Conservation (phyloP, 1,140 invertebrate species). For the Psilanteris sp. region DNA sequence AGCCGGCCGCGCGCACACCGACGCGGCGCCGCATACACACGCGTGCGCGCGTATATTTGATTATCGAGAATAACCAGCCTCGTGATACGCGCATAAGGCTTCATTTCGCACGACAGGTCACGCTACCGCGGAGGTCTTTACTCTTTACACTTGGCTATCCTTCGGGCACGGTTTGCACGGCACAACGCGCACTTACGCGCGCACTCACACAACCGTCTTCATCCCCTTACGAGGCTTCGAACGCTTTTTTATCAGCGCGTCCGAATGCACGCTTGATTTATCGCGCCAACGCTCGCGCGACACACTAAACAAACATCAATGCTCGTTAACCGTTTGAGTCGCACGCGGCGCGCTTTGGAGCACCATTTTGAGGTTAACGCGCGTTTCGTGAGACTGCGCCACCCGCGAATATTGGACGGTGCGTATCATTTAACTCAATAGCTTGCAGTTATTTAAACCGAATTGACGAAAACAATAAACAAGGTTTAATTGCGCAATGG, state of each 20-base stretch:
- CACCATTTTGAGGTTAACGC: no score
- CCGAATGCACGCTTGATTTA: constrained; percentile 34
- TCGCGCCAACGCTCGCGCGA: background rate
- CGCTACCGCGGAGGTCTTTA: constrained; percentile 55
- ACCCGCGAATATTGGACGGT: no score
- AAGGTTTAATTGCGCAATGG: no score
- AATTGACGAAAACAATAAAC: no score
- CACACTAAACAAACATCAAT: constrained; percentile 19
- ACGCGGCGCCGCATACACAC: constrained; percentile 13
- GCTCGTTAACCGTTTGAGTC: no score
- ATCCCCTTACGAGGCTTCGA: constrained; percentile 53
- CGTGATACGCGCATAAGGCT: constrained; percentile 49
- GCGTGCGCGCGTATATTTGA: constrained; percentile 49
- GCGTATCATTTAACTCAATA: no score
- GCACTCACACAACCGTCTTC: constrained; percentile 17
- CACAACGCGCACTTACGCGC: constrained; percentile 11
- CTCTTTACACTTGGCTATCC: constrained; percentile 61
- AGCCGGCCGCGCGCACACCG: no score
- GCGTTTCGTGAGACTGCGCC: no score
- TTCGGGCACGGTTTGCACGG: constrained; percentile 42
- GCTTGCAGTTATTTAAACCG: no score
- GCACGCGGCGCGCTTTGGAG: no score
- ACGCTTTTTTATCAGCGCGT: constrained; percentile 38
- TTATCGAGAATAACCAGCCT: constrained; percentile 56
- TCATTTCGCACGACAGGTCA: constrained; percentile 57